Conservation (phyloP, 2,113 vertebrate genomes). For the Leuciscus idus region DNA sequence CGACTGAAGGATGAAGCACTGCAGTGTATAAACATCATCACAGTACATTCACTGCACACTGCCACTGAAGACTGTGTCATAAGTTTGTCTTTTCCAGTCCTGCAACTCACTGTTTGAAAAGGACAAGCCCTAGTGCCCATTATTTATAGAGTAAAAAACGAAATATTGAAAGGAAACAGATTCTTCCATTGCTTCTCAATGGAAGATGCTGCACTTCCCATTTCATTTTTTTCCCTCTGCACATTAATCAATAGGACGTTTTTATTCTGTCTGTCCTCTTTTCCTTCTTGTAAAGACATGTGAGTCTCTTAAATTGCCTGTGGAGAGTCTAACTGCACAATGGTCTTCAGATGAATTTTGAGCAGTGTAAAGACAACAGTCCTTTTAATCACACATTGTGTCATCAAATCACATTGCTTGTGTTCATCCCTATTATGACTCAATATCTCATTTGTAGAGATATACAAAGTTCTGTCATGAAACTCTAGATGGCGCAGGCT, state of each 20-base stretch:
- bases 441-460: neutral
- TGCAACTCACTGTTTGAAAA: neutral
- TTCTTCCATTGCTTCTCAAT: slow-evolving; percentile 29
- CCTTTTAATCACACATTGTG: slow-evolving; percentile 29
- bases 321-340: slow-evolving; percentile 48
- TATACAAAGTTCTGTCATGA: too few relatives aligned
- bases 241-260: slow-evolving; percentile 58
- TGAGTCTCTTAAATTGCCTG: slow-evolving; percentile 57
- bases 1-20: slow-evolving; percentile 25
- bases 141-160: neutral
- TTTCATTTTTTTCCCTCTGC: slow-evolving; percentile 35
- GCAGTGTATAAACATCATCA: slow-evolving; percentile 28
- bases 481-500: too few relatives aligned
- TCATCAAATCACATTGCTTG: slow-evolving; percentile 10
- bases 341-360: slow-evolving; percentile 38
- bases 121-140: neutral
- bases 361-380: slow-evolving; percentile 49
- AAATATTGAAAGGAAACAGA: neutral
- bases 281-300: slow-evolving; percentile 60
- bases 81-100: slow-evolving; percentile 26
- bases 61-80: neutral
- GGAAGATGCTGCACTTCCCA: slow-evolving; percentile 25
- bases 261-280: slow-evolving; percentile 38
- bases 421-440: neutral
- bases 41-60: slow-evolving; percentile 15